phyloP scores from a whole-genome alignment of 2,113 vertebrate genomes.

The Phalacrocorax brasilianus region DNA sequence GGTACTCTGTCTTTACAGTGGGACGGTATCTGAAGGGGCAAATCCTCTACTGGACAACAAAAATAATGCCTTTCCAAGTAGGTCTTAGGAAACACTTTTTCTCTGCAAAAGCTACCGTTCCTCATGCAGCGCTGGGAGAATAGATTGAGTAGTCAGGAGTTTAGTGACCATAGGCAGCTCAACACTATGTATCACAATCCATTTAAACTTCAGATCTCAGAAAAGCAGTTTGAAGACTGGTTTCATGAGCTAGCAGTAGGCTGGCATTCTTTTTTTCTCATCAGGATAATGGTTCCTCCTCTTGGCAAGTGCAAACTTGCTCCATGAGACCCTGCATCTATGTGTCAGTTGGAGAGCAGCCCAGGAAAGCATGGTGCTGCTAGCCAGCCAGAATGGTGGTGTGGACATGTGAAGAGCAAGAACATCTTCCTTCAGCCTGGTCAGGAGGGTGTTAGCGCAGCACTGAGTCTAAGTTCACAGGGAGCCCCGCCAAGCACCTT shows the following conservation, averaged over 20 bases:
- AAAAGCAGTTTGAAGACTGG: neutral
- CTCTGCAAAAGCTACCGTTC: neutral
- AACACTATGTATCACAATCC: neutral
- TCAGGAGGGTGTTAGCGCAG: neutral
- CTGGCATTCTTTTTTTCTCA: neutral
- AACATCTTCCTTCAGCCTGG: neutral
- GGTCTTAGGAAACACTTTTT: neutral
- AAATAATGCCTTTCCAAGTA: neutral
- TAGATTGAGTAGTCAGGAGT: neutral
- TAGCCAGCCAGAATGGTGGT: neutral
- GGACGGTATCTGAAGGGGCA: neutral
- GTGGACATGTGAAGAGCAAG: neutral
- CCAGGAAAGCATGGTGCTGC: neutral
- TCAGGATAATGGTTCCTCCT: neutral
- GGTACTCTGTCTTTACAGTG: neutral
- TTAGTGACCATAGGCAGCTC: neutral
- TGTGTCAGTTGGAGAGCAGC: neutral
- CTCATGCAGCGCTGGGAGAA: neutral
- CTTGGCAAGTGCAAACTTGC: neutral
- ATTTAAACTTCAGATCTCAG: neutral
- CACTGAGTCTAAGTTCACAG: neutral
- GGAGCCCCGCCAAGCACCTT: neutral
- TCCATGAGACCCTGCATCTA: neutral
- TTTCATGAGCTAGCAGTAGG: neutral
- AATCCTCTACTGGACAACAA: neutral